Percentiles rank a stretch among this genome's conserved stretches.
Evolutionary conservation across 2,113 vertebrate genomes (phyloP).

Genomic region (Psophia crepitans): DNA sequence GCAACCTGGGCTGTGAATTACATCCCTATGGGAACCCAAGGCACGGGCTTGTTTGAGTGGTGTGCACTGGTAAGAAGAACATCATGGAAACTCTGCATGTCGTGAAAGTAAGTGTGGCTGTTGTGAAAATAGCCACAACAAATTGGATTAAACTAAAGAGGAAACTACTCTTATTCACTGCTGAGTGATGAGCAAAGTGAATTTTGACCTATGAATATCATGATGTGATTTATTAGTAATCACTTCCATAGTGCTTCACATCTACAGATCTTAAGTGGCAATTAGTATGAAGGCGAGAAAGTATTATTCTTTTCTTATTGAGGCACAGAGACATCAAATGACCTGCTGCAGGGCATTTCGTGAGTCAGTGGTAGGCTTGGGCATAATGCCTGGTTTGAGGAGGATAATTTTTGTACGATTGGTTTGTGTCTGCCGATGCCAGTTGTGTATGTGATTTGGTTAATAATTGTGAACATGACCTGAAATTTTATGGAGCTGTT

Average conservation of each 20-base stretch:
- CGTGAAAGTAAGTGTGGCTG: neutral
- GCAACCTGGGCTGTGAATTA: neutral
- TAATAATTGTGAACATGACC: slow-evolving; percentile 34
- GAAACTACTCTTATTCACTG: neutral
- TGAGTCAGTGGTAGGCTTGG: slow-evolving; percentile 26
- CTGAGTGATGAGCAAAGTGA: neutral
- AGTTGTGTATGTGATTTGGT: slow-evolving; percentile 19
- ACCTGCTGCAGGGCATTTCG: slow-evolving; percentile 10
- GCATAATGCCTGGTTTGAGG: neutral
- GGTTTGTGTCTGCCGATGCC: neutral
- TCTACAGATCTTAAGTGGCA: slow-evolving; percentile 33
- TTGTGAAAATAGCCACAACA: slow-evolving; percentile 24
- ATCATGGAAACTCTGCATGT: neutral
- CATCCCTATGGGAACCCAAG: rapidly evolving
- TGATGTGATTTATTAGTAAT: slow-evolving; percentile 23
- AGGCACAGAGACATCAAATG: neutral
- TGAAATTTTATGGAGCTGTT: slow-evolving; percentile 13
- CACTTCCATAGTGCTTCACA: neutral
- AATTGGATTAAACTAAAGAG: neutral
- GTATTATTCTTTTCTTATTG: neutral
- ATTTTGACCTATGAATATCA: neutral
- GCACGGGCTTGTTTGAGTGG: neutral
- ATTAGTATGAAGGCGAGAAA: slow-evolving; percentile 39
- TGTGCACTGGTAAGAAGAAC: neutral
- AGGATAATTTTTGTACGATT: neutral